Evolutionary conservation across 37 sponge, comb jelly and placozoan species (phyloP).

Genomic region (Mnemiopsis leidyi): DNA sequence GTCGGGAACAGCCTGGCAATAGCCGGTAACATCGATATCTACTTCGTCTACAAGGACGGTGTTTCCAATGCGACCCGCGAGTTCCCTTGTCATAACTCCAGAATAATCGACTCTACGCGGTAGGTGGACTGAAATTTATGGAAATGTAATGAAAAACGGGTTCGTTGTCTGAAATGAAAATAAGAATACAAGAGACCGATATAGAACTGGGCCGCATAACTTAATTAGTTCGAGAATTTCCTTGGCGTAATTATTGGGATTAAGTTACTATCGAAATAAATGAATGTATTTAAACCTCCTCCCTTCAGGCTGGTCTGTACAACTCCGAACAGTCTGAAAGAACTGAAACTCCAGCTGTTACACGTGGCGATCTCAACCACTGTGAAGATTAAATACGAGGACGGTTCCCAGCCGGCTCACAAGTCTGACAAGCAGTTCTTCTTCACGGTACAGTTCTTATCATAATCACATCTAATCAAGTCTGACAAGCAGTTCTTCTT

Average conservation of each 20-base stretch:
- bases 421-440: constrained; percentile 1
- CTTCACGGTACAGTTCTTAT: background rate
- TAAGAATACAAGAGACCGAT: no score
- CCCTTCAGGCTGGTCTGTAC: background rate
- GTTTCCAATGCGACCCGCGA: no score
- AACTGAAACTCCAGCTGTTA: background rate
- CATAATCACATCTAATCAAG: background rate
- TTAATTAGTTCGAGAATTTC: no score
- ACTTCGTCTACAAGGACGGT: background rate
- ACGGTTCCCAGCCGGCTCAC: background rate
- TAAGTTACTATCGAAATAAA: no score
- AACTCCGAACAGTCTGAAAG: background rate
- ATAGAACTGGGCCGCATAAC: no score
- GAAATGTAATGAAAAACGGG: no score
- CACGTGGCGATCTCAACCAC: background rate
- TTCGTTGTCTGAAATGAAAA: no score
- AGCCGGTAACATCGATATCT: background rate
- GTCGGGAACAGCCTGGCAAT: background rate
- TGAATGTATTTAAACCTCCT: no score
- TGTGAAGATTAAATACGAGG: background rate
- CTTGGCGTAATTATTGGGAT: no score
- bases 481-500: no score
- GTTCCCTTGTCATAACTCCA: background rate
- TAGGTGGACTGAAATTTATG: no score
- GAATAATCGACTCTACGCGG: background rate